phyloP scores from a whole-genome alignment of 1,140 invertebrate genomes.

The Leptinotarsa texana region DNA sequence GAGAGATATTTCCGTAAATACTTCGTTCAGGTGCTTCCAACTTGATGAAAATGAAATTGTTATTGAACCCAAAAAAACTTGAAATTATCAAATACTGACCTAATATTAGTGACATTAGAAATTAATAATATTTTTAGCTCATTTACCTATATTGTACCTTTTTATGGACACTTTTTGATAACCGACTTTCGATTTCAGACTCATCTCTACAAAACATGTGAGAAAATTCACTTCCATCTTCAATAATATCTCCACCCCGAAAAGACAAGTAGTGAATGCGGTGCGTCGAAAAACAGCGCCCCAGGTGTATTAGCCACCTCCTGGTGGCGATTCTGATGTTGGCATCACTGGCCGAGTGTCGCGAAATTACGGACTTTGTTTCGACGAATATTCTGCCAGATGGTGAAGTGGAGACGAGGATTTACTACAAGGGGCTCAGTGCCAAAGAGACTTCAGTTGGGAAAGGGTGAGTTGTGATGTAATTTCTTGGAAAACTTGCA shows the following conservation, averaged over 20 bases:
- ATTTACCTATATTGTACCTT: no score
- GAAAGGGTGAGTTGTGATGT: conserved; percentile 55
- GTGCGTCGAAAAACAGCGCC: conserved; percentile 33
- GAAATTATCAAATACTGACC: no score
- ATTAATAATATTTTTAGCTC: no score
- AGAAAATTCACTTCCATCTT: neutral
- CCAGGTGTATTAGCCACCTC: conserved; percentile 42
- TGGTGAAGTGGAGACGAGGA: conserved; percentile 65
- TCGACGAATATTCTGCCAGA: conserved; percentile 63
- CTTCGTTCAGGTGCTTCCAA: no score
- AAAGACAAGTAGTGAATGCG: conserved; percentile 37
- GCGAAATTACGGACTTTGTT: conserved; percentile 61
- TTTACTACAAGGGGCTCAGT: conserved; percentile 64
- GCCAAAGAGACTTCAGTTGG: conserved; percentile 67
- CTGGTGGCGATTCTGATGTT: conserved; percentile 38
- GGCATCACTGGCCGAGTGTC: conserved; percentile 11
- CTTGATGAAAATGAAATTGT: no score
- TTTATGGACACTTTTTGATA: no score
- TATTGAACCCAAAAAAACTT: no score
- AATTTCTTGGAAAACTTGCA: neutral
- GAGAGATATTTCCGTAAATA: no score
- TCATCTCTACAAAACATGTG: neutral
- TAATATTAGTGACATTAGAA: no score
- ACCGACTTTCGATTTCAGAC: neutral
- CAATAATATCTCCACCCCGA: neutral